phyloP scores from a whole-genome alignment of 2,888 invertebrate species.

The Schizotus pectinicornis region DNA sequence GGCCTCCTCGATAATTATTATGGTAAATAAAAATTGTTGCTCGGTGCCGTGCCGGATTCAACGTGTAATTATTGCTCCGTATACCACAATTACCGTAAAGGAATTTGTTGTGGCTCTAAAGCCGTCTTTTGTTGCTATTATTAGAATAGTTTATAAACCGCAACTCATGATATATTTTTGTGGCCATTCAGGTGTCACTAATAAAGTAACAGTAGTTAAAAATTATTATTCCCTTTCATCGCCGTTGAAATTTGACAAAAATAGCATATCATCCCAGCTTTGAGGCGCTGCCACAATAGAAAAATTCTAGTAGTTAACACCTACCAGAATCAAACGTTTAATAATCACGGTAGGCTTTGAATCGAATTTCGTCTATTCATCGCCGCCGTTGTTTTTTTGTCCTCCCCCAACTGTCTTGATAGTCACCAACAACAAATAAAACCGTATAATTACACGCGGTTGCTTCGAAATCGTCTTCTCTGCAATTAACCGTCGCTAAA shows the following conservation, averaged over 20 bases:
- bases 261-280: constrained; percentile 14
- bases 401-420: constrained; percentile 9
- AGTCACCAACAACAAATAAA: constrained; percentile 20
- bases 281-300: constrained; percentile 6
- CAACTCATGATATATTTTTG: constrained; percentile 13
- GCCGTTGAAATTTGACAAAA: constrained; percentile 12
- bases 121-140: constrained; percentile 14
- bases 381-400: constrained; percentile 13
- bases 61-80: constrained; percentile 15
- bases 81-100: background rate
- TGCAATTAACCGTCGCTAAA: too few relatives aligned
- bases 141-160: constrained; percentile 13
- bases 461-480: constrained; percentile 11
- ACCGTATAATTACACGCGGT: constrained; percentile 13
- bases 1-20: background rate
- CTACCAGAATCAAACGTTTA: constrained; percentile 6
- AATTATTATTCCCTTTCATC: constrained; percentile 9
- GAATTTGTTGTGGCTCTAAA: constrained; percentile 9
- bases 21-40: constrained; percentile 9
- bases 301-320: constrained; percentile 13
- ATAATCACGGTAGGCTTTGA: constrained; percentile 3
- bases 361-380: constrained; percentile 13
- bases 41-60: constrained; percentile 2
- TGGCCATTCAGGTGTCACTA: constrained; percentile 19
- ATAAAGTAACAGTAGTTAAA: constrained; percentile 23